Evolutionary conservation across 2,797 vertebrate species (phyloP), one percentile per base, ranked within the genome.

Genomic region (Microctenopoma stevenorrisi): DNA sequence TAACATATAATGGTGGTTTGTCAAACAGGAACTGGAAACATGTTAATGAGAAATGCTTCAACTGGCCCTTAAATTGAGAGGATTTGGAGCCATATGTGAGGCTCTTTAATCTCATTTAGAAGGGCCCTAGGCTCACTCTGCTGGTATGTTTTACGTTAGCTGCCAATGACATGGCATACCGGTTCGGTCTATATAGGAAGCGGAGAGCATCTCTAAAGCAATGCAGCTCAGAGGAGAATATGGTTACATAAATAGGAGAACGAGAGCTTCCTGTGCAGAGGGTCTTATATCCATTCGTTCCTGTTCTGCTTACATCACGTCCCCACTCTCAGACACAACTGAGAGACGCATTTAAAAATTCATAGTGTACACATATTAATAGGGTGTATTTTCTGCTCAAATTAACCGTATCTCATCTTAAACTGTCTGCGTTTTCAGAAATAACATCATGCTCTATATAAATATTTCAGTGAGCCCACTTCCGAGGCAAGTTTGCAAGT

Each of bases 41-140:
- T 68, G 69, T 88, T 87, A 71, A 85, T 87, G 75, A 82, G 69
- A 90, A 92, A 86, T 78, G 74, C 79, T 85, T 88, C 81, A 90
- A 89, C 79, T 77, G 72, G 53, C 71, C 78, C 84, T 86, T 88
- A 87, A 92, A 91, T 91, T 87, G 77, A 64, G 81, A 68, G 88
- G 90, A 92, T 93, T 92, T 91, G 71, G 82, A 81, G 74, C 83
- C 91, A 91, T 86, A 89, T 91, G 91, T 85, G 86, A 86, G 82
- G 65, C 68, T 68, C 86, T 83, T 72, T 89, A 89, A 91, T 93
- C 92, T 91, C 73, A 88, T 91, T 82, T 67, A 58, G 74, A 66
- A 66, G 76, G 46, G 67, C 83, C 83, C 60, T 11, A 25, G 86
- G 85, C 87, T 75, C 65, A n/a, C 68, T 69, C 72, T 56, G 58